phyloP scores from a whole-genome alignment of 2,888 invertebrate genomes.

The Acleris sparsana region DNA sequence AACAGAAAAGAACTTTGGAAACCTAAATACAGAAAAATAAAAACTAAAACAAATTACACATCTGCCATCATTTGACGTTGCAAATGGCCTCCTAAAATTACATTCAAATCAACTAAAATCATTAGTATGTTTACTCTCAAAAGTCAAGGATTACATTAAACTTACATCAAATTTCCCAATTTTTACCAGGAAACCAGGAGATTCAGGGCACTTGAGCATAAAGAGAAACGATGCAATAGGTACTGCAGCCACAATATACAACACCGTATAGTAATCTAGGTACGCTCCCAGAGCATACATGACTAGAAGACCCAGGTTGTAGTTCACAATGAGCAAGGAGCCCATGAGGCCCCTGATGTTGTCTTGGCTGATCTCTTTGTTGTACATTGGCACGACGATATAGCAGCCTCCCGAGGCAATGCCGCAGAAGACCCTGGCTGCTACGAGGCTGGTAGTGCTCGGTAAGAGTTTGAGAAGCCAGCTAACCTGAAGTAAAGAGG shows the following conservation, averaged over 20 bases:
- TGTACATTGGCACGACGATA: conserved; percentile 60
- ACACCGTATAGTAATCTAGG: conserved; percentile 56
- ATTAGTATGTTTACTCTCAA: no score
- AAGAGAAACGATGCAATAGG: conserved; percentile 53
- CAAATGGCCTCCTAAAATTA: no score
- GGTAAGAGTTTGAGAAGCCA: conserved; percentile 55
- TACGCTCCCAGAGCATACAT: conserved; percentile 66
- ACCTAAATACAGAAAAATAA: no score
- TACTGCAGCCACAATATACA: conserved; percentile 55
- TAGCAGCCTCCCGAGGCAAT: conserved; percentile 63
- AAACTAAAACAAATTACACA: no score
- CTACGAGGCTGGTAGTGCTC: conserved; percentile 49
- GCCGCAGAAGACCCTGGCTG: conserved; percentile 57
- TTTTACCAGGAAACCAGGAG: conserved; percentile 67
- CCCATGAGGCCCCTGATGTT: conserved; percentile 61
- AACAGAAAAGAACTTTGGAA: no score
- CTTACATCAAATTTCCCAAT: conserved; percentile 59
- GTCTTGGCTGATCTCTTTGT: conserved; percentile 67
- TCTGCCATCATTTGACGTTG: no score
- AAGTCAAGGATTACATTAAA: background rate
- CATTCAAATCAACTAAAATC: no score
- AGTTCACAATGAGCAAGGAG: conserved; percentile 54
- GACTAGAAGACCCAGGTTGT: conserved; percentile 54
- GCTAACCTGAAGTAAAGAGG: conserved; percentile 55
- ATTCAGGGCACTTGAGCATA: conserved; percentile 64